These are phyloP conservation scores for Heptranchias perlo DNA, from an alignment of 2,113 vertebrate genomes.

Conservation along the genomic window DNA sequence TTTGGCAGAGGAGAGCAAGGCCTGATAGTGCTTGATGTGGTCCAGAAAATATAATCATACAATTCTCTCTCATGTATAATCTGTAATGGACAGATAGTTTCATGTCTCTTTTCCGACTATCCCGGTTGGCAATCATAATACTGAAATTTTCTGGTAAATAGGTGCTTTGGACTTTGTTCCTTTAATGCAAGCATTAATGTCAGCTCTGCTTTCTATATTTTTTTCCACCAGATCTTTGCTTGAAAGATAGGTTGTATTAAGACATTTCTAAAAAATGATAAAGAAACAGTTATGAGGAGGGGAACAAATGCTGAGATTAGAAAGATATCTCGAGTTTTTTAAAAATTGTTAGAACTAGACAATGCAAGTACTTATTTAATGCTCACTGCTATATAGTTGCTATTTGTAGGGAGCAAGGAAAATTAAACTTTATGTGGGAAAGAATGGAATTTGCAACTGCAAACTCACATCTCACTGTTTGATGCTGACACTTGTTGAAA, in stretches of 20 bases:
- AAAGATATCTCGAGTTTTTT: not conserved
- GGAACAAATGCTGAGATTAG: not conserved
- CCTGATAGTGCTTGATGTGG: not conserved
- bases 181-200: not conserved
- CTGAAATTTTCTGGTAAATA: not conserved
- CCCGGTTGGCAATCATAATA: not conserved
- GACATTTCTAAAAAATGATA: not conserved
- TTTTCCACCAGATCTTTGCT: not conserved
- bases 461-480: not conserved
- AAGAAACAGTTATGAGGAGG: not conserved
- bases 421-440: not conserved
- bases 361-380: not conserved
- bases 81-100: not conserved
- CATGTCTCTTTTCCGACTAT: not conserved
- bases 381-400: not conserved
- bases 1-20: not conserved
- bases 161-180: not conserved
- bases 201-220: not conserved
- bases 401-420: not conserved
- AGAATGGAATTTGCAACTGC: not conserved
- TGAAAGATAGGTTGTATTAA: not conserved
- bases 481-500: not conserved
- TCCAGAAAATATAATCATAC: not conserved
- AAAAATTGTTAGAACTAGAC: not conserved
- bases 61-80: not conserved